Base-by-base conservation (phyloP, 2,888 invertebrate genomes). In the Cephus runcator region DNA sequence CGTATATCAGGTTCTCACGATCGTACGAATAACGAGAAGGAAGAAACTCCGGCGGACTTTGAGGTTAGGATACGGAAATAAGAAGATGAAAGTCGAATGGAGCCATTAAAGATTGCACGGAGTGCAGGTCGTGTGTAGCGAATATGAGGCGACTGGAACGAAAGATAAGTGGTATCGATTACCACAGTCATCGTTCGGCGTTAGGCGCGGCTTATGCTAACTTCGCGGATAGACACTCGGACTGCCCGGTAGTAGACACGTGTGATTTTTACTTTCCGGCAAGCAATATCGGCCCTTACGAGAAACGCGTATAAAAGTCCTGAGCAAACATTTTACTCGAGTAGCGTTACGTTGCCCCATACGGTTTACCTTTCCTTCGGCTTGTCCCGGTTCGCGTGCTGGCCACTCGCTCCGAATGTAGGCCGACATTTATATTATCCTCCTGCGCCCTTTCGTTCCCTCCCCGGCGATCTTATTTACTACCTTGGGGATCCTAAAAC, bases 351-450 rank as follows among this genome's bases (percentile, higher is more conserved):
- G 33, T 56, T 73, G 33, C 71, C 69, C 69, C 76, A 75, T 79
- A 56, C 56, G 0, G 23, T 56, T 56, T 56, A 23, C 56, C 9
- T 40, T 40, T 23, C 23, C 56, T 80, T 73, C 73, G 69, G 71
- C 69, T 76, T 69, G 75, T 35, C 75, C 74, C 40, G 71, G 75
- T 15, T 69, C 68, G 77, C 79, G 75, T 79, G 77, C 73, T 78
- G 71, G 69, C 77, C 71, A 79, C 77, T 77, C 75, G 76, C 74
- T 73, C 75, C 0, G 75, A 69, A 80, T 80, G 74, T 80, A 77
- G 80, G 80, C 77, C 80, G 77, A 77, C 80, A 80, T 80, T 80
- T 80, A 80, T 80, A 80, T 80, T 79, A 79, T 76, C 77, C 73
- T 40, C 30, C 77, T 73, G 79, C 80, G 79, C 79, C 77, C 77